Base-by-base conservation (phyloP, 2,797 vertebrate species). In the Tokudaia muenninki region DNA sequence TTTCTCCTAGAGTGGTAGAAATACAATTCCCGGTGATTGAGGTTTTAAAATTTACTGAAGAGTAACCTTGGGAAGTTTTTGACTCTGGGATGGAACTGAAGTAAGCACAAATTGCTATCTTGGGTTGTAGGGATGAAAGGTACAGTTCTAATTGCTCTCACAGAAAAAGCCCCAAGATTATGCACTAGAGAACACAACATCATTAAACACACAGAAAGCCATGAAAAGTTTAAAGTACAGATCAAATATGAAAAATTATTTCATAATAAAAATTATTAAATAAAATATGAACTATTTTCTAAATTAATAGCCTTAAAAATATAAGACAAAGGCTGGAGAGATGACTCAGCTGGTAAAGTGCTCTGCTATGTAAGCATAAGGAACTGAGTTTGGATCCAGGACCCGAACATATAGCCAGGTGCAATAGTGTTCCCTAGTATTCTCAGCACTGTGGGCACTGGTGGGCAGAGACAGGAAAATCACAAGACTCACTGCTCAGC, bases 1-100 rank as follows among this genome's bases (percentile, higher is more conserved):
- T 26, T 10, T 8, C 67, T 90, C 2, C 16, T 6, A 37, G 12
- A 0, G 2, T 6, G 0, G 24, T 8, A 7, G 1, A 5, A 41
- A 6, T 1, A 47, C 41, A 41, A 44, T 93, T 80, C 1, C 55
- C 0, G 67, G 4, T 77, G 50, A 65, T 14, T 65, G 13, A 4
- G 3, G 3, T 37, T 82, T 21, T 57, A 79, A 70, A 83, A 37
- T 94, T 59, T 83, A 82, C 79, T 13, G 3, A 47, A 34, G 80
- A 79, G 4, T 65, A 6, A 21, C 65, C 59, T 86, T 94, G 59
- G n/a, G 67, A 91, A 95, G 9, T 86, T 77, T 31, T 4, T 65
- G 12, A 88, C 16, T 34, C 17, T 16, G 12, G 12, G 24, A 9
- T 67, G 8, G 87, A 90, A 84, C 63, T 91, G 57, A 93, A 77